Evolutionary conservation across 2,113 vertebrate genomes (phyloP).

Genomic region (Nanger granti): DNA sequence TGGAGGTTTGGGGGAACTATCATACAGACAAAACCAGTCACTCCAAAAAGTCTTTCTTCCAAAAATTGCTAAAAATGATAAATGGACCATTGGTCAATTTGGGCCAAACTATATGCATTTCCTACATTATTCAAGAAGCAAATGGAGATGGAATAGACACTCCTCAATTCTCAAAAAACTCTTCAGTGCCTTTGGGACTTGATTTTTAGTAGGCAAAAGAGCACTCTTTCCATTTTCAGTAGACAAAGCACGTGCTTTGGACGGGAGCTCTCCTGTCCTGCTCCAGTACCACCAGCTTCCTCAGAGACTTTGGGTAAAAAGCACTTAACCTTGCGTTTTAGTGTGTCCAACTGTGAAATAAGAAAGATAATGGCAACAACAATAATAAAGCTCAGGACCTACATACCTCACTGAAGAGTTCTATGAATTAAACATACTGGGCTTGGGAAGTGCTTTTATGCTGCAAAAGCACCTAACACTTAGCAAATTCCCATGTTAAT

Average conservation of each 20-base stretch:
- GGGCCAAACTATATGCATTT: not conserved
- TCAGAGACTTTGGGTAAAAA: not conserved
- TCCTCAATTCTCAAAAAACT: not conserved
- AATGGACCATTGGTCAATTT: conserved; percentile 43
- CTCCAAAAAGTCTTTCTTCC: conserved; percentile 44
- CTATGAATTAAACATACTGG: conserved; percentile 21
- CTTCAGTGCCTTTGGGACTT: not conserved
- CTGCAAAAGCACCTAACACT: not conserved
- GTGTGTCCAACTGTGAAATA: conserved; percentile 27
- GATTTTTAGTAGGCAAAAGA: not conserved
- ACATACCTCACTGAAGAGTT: not conserved
- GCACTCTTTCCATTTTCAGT: not conserved
- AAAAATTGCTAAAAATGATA: conserved; percentile 56
- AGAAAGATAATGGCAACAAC: conserved; percentile 23
- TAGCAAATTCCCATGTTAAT: not conserved
- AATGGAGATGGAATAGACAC: not conserved
- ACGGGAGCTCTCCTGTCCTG: not conserved
- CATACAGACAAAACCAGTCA: conserved; percentile 45
- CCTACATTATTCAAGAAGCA: conserved; percentile 44
- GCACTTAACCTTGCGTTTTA: not conserved
- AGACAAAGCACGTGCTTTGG: not conserved
- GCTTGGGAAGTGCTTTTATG: not conserved
- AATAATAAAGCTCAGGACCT: not conserved
- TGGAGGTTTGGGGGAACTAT: conserved; percentile 57
- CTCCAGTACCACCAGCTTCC: not conserved